Percentiles rank a stretch among this genome's conserved stretches.
Conservation (phyloP, 2,888 invertebrate species). For the Julus scandinavius region DNA sequence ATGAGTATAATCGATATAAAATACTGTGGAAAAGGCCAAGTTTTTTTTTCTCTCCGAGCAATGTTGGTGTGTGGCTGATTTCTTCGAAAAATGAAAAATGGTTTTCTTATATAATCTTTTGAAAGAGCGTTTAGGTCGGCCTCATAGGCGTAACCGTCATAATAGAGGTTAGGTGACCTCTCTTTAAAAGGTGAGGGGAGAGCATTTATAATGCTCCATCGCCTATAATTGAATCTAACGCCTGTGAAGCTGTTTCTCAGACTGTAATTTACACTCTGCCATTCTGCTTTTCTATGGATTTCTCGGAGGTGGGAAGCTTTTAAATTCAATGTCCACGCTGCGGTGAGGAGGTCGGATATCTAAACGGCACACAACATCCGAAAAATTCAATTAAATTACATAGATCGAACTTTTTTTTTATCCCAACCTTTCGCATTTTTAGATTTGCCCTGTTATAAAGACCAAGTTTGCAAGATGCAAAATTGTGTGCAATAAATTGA, state of each 20-base stretch:
- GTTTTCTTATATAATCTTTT: constrained; percentile 42
- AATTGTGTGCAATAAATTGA: not conserved
- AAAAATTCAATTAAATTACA: constrained; percentile 35
- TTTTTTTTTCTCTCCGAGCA: not conserved
- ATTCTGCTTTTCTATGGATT: constrained; percentile 22
- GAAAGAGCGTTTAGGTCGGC: constrained; percentile 39
- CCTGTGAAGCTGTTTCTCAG: constrained; percentile 14
- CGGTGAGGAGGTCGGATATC: constrained; percentile 24
- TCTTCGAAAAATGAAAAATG: constrained; percentile 35
- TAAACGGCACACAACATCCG: not conserved
- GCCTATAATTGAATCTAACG: constrained; percentile 42
- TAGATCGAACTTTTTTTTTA: not conserved
- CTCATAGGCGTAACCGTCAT: constrained; percentile 32
- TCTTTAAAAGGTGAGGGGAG: constrained; percentile 42
- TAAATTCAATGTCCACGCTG: constrained; percentile 32
- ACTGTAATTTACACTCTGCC: constrained; percentile 21
- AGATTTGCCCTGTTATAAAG: not conserved
- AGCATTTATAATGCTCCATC: constrained; percentile 42
- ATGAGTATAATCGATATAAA: constrained; percentile 18
- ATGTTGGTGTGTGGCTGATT: constrained; percentile 34
- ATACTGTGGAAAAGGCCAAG: not conserved
- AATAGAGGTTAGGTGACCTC: constrained; percentile 26
- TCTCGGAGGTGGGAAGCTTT: constrained; percentile 27
- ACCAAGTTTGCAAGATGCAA: not conserved
- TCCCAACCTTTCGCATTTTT: not conserved